Percentiles rank a stretch among this genome's conserved stretches.
phyloP scores from a whole-genome alignment of 2,888 invertebrate species.

The Philaethria dido region DNA sequence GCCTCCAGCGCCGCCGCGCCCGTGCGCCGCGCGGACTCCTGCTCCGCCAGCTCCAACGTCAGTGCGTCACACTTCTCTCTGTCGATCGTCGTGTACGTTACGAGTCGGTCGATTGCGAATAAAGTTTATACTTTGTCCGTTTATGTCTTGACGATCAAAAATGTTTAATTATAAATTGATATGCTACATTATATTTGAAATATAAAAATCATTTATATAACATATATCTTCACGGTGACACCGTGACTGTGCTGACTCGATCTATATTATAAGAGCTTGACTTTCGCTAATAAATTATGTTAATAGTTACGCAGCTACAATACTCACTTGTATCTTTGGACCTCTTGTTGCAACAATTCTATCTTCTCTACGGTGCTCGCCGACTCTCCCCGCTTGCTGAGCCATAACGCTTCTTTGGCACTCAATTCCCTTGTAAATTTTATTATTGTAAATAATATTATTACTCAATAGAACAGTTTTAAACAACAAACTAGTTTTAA shows the following conservation, averaged over 20 bases:
- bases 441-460: too few relatives aligned
- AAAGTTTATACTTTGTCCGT: too few relatives aligned
- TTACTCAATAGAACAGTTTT: too few relatives aligned
- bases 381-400: constrained; percentile 92
- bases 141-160: too few relatives aligned
- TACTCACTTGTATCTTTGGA: constrained; percentile 89
- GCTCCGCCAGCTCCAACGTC: constrained; percentile 93
- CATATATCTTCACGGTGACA: too few relatives aligned
- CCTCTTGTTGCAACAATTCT: constrained; percentile 50
- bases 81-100: constrained; percentile 32
- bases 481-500: too few relatives aligned
- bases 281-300: too few relatives aligned
- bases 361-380: constrained; percentile 89
- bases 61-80: constrained; percentile 87
- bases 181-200: too few relatives aligned
- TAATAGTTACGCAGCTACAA: not conserved
- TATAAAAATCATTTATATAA: too few relatives aligned
- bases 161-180: too few relatives aligned
- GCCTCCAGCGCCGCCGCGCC: constrained; percentile 92
- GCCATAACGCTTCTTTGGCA: constrained; percentile 89
- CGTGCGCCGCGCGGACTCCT: constrained; percentile 86
- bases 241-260: too few relatives aligned
- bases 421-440: constrained; percentile 86
- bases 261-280: too few relatives aligned
- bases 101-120: not conserved